These are phyloP conservation scores for Orientallactaga bullata DNA, from an alignment of 2,113 vertebrate genomes.

Conservation along the genomic window DNA sequence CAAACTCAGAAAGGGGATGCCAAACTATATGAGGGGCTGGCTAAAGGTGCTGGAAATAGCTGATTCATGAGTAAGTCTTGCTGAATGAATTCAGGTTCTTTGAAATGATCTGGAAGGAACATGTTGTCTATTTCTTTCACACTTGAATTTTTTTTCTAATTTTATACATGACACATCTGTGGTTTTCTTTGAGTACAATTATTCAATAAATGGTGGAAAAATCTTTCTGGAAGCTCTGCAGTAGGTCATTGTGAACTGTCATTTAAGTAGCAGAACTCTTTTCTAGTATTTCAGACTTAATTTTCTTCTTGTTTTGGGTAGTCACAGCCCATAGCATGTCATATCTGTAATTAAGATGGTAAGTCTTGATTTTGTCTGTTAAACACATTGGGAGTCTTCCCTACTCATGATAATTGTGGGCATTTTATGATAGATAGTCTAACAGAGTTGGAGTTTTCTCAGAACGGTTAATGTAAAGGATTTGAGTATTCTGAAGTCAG, in stretches of 20 bases:
- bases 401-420: background rate
- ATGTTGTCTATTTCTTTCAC: background rate
- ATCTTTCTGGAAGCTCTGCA: background rate
- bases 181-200: background rate
- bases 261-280: background rate
- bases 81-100: constrained; percentile 31
- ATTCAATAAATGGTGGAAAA: background rate
- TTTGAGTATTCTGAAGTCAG: background rate
- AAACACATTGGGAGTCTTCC: background rate
- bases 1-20: background rate
- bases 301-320: background rate
- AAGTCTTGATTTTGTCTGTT: background rate
- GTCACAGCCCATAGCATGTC: background rate
- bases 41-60: background rate
- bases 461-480: constrained; percentile 27
- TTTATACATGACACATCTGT: background rate
- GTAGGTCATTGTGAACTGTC: background rate
- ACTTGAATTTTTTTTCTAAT: background rate
- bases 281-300: background rate
- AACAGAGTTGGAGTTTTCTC: background rate
- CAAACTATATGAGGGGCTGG: background rate
- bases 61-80: background rate
- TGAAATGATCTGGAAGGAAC: background rate
- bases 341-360: background rate
- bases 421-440: background rate